Conservation (phyloP, 2,113 vertebrate genomes). For the Tetrax tetrax region DNA sequence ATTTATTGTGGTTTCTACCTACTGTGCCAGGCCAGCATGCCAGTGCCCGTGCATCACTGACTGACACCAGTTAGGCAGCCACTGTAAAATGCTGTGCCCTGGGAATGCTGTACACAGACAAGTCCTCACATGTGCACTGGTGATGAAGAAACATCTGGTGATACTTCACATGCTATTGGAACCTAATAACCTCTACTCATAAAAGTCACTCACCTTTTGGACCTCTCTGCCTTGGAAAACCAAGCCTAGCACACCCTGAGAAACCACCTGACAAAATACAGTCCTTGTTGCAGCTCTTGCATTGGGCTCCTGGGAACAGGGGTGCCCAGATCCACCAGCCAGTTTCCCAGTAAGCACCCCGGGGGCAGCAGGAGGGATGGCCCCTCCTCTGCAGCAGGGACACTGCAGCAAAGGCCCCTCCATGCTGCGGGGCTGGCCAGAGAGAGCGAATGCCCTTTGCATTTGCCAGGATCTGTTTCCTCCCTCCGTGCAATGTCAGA, state of each 20-base stretch:
- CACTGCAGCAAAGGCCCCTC: background rate
- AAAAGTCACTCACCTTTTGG: background rate
- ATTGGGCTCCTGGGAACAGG: background rate
- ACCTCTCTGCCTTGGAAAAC: background rate
- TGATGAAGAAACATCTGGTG: background rate
- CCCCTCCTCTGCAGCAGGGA: background rate
- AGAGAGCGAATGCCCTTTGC: background rate
- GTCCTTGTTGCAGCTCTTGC: background rate
- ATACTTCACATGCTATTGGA: background rate
- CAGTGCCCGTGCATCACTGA: background rate
- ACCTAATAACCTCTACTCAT: background rate
- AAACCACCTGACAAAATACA: background rate
- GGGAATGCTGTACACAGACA: background rate
- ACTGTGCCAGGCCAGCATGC: background rate
- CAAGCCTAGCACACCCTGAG: background rate
- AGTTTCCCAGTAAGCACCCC: background rate
- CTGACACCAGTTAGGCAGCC: background rate
- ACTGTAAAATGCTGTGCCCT: background rate
- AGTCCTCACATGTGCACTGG: background rate
- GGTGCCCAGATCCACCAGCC: background rate
- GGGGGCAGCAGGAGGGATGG: background rate
- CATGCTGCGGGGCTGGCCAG: accelerated
- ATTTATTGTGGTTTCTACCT: background rate
- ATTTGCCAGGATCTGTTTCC: background rate
- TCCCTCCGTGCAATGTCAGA: background rate